Conservation (phyloP, 2,888 invertebrate genomes). For the Germaria angustata region DNA sequence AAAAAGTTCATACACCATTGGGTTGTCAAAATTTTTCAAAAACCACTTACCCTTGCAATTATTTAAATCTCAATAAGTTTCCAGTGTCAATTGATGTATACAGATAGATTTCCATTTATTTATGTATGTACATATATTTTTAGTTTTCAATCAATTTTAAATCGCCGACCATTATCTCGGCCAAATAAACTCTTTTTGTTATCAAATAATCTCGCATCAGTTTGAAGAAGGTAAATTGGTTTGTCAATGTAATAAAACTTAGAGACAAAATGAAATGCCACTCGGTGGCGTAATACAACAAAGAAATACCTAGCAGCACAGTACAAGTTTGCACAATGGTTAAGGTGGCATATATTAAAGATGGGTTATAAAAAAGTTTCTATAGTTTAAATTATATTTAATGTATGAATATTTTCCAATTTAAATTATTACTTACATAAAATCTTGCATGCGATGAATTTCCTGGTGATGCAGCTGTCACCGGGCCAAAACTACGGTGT, state of each 20-base stretch:
- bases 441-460: constrained; percentile 90
- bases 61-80: neutral
- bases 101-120: constrained; percentile 37
- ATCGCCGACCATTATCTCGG: constrained; percentile 74
- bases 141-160: constrained; percentile 67
- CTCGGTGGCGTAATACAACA: constrained; percentile 89
- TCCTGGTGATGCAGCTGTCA: constrained; percentile 93
- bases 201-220: constrained; percentile 92
- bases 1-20: too few species aligned
- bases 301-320: constrained; percentile 88
- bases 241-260: constrained; percentile 91
- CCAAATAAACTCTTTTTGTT: constrained; percentile 88
- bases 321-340: constrained; percentile 86
- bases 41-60: neutral
- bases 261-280: constrained; percentile 96
- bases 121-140: constrained; percentile 57
- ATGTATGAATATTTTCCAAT: neutral
- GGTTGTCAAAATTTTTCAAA: neutral
- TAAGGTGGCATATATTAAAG: constrained; percentile 86
- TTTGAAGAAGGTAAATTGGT: constrained; percentile 95
- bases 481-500: constrained; percentile 88
- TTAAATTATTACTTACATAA: constrained; percentile 85
- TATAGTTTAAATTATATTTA: constrained; percentile 80
- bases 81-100: neutral
- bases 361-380: constrained; percentile 93